Evolutionary conservation across 2,888 invertebrate species (phyloP).

Genomic region (Phania funesta): DNA sequence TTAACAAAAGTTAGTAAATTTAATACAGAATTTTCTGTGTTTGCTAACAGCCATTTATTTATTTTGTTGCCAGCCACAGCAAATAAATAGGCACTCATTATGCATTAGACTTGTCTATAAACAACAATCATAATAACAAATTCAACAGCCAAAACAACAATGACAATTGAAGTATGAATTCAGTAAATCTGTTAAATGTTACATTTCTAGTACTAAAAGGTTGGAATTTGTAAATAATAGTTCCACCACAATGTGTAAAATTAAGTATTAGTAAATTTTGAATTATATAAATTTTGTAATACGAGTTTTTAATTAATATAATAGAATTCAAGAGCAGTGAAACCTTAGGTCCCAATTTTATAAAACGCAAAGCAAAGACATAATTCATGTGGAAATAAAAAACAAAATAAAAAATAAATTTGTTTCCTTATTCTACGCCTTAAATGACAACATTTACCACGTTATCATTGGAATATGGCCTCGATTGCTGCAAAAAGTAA

Average conservation of each 20-base stretch:
- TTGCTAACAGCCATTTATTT: slow-evolving; percentile 33
- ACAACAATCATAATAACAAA: slow-evolving; percentile 26
- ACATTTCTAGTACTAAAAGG: slow-evolving; percentile 26
- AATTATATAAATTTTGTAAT: neutral
- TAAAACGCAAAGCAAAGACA: too few species aligned
- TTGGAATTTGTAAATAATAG: slow-evolving; percentile 31
- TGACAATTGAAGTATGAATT: neutral
- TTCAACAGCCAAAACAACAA: slow-evolving; percentile 1
- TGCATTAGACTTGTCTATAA: slow-evolving; percentile 39
- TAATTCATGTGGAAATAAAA: too few species aligned
- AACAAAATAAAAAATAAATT: too few species aligned
- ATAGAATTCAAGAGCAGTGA: too few species aligned
- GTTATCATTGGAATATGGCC: too few species aligned
- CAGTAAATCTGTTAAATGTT: slow-evolving; percentile 32
- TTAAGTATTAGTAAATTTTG: neutral
- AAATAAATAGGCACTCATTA: slow-evolving; percentile 61
- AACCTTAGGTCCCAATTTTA: too few species aligned
- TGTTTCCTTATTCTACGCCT: too few species aligned
- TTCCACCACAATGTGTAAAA: neutral
- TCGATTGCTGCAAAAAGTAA: too few species aligned
- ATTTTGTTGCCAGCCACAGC: slow-evolving; percentile 44
- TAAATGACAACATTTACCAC: too few species aligned
- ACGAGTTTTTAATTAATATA: too few species aligned
- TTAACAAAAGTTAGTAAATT: neutral
- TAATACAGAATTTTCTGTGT: neutral